Evolutionary conservation across 2,113 vertebrate species (phyloP).

Genomic region (Prionailurus viverrinus): DNA sequence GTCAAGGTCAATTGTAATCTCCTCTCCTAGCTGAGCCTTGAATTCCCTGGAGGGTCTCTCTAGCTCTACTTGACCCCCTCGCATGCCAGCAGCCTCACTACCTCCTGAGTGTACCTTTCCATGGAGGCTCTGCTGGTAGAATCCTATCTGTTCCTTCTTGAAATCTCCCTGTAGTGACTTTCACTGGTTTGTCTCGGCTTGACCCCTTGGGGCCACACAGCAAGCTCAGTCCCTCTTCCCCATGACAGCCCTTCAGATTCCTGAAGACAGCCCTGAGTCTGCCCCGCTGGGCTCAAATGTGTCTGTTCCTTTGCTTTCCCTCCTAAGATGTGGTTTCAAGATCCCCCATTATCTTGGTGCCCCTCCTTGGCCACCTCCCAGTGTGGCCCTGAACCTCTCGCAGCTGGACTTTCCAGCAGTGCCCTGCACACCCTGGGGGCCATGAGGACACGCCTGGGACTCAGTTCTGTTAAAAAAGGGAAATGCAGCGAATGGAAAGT

Average conservation of each 20-base stretch:
- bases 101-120: neutral
- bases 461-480: neutral
- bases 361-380: neutral
- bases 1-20: neutral
- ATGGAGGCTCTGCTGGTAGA: neutral
- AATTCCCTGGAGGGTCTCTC: neutral
- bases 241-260: constrained; percentile 23
- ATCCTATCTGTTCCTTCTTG: neutral
- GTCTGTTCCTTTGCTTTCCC: neutral
- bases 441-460: neutral
- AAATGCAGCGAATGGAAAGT: neutral
- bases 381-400: neutral
- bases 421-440: too few species aligned
- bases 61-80: neutral
- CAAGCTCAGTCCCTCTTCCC: neutral
- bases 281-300: neutral
- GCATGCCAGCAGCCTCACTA: neutral
- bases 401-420: neutral
- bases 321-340: neutral
- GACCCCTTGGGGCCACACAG: constrained; percentile 37
- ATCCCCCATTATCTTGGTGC: neutral
- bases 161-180: neutral
- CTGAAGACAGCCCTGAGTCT: constrained; percentile 32
- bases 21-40: neutral
- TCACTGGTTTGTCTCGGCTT: neutral